phyloP scores from a whole-genome alignment of 1,140 invertebrate genomes.

The Glossosoma conforme region DNA sequence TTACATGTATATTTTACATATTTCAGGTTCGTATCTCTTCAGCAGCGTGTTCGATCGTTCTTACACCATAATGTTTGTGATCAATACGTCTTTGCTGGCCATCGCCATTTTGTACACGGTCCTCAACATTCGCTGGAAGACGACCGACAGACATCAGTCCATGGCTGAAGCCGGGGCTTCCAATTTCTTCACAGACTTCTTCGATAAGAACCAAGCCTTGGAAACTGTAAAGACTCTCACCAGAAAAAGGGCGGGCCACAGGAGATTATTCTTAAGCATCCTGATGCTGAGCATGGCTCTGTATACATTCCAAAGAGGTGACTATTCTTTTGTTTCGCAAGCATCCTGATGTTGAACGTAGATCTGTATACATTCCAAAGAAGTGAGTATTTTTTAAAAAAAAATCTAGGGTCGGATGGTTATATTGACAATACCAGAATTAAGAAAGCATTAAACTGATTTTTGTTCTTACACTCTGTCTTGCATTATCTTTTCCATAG shows the following conservation, averaged over 20 bases:
- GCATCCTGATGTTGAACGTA: too few species aligned
- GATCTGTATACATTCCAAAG: too few species aligned
- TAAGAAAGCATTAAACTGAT: too few species aligned
- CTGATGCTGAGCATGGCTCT: slow-evolving; percentile 64
- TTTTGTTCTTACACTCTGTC: too few species aligned
- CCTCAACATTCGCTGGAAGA: slow-evolving; percentile 60
- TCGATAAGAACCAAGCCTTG: slow-evolving; percentile 60
- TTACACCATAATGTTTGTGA: slow-evolving; percentile 56
- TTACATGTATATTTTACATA: too few species aligned
- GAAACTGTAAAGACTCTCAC: slow-evolving; percentile 56
- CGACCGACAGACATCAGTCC: slow-evolving; percentile 54
- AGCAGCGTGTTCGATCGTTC: slow-evolving; percentile 39
- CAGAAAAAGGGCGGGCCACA: slow-evolving; percentile 49
- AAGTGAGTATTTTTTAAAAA: too few species aligned
- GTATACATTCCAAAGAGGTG: slow-evolving; percentile 70
- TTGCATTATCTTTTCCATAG: too few species aligned
- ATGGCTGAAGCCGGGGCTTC: slow-evolving; percentile 48
- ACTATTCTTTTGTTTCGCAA: too few species aligned
- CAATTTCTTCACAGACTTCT: slow-evolving; percentile 63
- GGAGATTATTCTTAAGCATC: slow-evolving; percentile 58
- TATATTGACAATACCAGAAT: too few species aligned
- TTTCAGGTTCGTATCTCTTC: slow-evolving; percentile 47
- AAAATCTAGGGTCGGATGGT: too few species aligned
- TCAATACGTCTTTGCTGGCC: slow-evolving; percentile 58
- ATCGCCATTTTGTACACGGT: slow-evolving; percentile 59